Evolutionary conservation across 2,113 vertebrate genomes (phyloP).

Genomic region (Crypturellus undulatus): DNA sequence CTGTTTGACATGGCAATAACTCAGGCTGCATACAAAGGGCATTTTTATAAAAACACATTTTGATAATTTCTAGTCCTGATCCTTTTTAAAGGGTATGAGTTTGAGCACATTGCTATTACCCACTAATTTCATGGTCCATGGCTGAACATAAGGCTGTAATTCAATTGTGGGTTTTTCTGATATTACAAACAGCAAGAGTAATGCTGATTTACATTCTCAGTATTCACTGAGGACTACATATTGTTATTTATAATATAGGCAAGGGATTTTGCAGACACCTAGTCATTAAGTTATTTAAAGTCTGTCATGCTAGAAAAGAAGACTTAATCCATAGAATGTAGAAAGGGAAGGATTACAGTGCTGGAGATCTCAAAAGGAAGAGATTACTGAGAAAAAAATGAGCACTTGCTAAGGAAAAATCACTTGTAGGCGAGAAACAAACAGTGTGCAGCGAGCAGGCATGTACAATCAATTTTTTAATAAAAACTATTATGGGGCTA

Average conservation of each 20-base stretch:
- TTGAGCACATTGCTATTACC: conserved; percentile 57
- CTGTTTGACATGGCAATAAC: background rate
- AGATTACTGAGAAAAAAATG: background rate
- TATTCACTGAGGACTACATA: conserved; percentile 30
- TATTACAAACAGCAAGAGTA: conserved; percentile 60
- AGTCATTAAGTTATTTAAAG: conserved; percentile 72
- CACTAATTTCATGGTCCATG: conserved; percentile 77
- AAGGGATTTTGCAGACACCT: conserved; percentile 65
- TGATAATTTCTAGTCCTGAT: conserved; percentile 25
- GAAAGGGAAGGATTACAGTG: conserved; percentile 59
- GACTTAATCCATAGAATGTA: conserved; percentile 61
- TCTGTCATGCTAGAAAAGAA: conserved; percentile 57
- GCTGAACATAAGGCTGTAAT: conserved; percentile 75
- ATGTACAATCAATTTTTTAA: background rate
- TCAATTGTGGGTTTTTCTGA: conserved; percentile 68
- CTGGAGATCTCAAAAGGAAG: conserved; percentile 57
- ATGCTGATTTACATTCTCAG: conserved; percentile 67
- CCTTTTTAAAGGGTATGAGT: conserved; percentile 40
- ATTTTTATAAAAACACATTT: background rate
- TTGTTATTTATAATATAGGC: conserved; percentile 65
- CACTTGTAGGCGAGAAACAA: conserved; percentile 14
- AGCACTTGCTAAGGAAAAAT: conserved; percentile 43
- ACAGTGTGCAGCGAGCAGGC: background rate
- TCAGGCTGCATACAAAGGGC: background rate
- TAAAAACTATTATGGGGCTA: background rate